Evolutionary conservation across 2,888 invertebrate genomes (phyloP).

Genomic region (Drosophila mimetica): DNA sequence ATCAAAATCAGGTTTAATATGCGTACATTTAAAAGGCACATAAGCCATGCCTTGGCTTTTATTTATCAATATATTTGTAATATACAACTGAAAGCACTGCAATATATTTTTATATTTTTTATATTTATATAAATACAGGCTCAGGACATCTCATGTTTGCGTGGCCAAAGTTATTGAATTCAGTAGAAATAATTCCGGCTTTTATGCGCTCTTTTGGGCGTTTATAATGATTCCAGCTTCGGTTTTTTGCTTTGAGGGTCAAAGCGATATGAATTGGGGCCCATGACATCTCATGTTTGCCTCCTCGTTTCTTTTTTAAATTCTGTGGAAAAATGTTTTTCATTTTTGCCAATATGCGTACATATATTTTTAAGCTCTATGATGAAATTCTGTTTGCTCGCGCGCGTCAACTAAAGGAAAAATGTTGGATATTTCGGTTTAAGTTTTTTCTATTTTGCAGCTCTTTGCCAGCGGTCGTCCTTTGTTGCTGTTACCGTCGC

Average conservation of each 20-base stretch:
- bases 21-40: background rate
- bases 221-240: background rate
- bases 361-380: background rate
- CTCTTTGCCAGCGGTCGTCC: constrained; percentile 3
- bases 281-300: constrained; percentile 2
- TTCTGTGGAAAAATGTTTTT: background rate
- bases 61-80: background rate
- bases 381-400: background rate
- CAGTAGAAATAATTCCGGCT: background rate
- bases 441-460: background rate
- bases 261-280: background rate
- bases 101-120: background rate
- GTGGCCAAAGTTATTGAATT: background rate
- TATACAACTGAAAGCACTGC: too few relatives aligned
- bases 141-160: background rate
- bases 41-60: background rate
- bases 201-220: background rate
- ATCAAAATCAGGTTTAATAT: background rate
- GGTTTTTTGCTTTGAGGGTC: background rate
- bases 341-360: background rate
- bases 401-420: background rate
- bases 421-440: background rate
- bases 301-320: background rate
- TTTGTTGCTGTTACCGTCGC: constrained; percentile 22
- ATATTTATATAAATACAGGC: background rate